These are phyloP conservation scores for Ceyx melanurus DNA, from an alignment of 2,113 vertebrate genomes.

Conservation along the genomic window DNA sequence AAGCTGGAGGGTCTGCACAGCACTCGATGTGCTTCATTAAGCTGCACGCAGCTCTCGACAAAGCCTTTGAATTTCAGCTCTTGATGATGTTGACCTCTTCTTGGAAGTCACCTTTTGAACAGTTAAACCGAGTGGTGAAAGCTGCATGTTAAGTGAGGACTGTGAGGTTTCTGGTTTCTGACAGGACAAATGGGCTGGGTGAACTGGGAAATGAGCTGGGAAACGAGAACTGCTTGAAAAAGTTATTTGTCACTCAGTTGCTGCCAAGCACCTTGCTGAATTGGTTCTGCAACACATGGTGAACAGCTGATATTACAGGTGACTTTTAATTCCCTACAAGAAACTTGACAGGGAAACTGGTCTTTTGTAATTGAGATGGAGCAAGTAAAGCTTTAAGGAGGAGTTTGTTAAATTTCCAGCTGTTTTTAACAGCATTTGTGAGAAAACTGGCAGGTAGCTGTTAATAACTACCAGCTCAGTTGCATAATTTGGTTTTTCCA, in stretches of 20 bases:
- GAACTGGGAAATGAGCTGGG: not conserved
- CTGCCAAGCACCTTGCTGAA: not conserved
- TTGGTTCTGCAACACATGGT: not conserved
- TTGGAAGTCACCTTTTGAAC: not conserved
- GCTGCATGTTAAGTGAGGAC: fast-evolving
- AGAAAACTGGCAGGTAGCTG: not conserved
- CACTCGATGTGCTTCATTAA: not conserved
- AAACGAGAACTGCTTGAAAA: not conserved
- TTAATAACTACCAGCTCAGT: not conserved
- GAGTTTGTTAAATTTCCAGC: not conserved
- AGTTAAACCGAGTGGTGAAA: not conserved
- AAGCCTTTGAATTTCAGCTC: not conserved
- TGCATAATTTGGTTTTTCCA: not conserved
- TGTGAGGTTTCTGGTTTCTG: not conserved
- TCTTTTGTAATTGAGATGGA: not conserved
- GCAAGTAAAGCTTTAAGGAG: not conserved
- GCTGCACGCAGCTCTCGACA: not conserved
- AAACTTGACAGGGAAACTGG: not conserved
- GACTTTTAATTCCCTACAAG: not conserved
- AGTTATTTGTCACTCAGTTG: not conserved
- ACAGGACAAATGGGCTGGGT: not conserved
- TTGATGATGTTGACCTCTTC: not conserved
- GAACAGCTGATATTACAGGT: not conserved
- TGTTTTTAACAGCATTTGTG: not conserved
- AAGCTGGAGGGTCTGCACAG: not conserved